Percentiles rank a stretch among this genome's conserved stretches.
These are phyloP conservation scores for Nymphalis c-album DNA, from an alignment of 2,888 invertebrate species.

Conservation along the genomic window DNA sequence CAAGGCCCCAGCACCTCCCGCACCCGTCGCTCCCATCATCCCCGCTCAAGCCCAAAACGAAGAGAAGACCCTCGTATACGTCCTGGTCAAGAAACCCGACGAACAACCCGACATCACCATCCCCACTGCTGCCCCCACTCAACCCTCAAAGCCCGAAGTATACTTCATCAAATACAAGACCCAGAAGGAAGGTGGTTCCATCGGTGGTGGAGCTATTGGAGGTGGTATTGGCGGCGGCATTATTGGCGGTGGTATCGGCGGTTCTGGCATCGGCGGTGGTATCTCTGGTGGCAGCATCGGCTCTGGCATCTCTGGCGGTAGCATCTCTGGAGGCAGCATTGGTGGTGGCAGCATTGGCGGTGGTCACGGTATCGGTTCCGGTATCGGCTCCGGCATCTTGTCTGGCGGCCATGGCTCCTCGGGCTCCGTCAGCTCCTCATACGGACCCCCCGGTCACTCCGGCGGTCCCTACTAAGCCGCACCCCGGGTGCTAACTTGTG, in stretches of 20 bases:
- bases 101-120: conserved; percentile 91
- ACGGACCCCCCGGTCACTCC: conserved; percentile 85
- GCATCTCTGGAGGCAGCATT: conserved; percentile 52
- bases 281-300: conserved; percentile 49
- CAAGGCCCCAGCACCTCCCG: conserved; percentile 89
- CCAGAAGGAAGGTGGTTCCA: conserved; percentile 79
- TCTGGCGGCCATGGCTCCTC: conserved; percentile 51
- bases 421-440: conserved; percentile 77
- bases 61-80: conserved; percentile 91
- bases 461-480: conserved; percentile 85
- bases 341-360: conserved; percentile 48
- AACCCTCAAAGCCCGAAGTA: conserved; percentile 90
- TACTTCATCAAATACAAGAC: conserved; percentile 93
- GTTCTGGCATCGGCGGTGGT: conserved; percentile 55
- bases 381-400: conserved; percentile 48
- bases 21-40: conserved; percentile 88
- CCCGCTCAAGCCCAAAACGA: conserved; percentile 88
- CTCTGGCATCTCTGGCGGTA: conserved; percentile 45
- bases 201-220: conserved; percentile 52
- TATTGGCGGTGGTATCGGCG: conserved; percentile 21
- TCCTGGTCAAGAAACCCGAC: conserved; percentile 90
- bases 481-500: conserved; percentile 66
- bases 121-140: conserved; percentile 86
- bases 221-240: conserved; percentile 45
- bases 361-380: conserved; percentile 46